Conservation (phyloP, 1,140 invertebrate species). For the Procambarus clarkii region DNA sequence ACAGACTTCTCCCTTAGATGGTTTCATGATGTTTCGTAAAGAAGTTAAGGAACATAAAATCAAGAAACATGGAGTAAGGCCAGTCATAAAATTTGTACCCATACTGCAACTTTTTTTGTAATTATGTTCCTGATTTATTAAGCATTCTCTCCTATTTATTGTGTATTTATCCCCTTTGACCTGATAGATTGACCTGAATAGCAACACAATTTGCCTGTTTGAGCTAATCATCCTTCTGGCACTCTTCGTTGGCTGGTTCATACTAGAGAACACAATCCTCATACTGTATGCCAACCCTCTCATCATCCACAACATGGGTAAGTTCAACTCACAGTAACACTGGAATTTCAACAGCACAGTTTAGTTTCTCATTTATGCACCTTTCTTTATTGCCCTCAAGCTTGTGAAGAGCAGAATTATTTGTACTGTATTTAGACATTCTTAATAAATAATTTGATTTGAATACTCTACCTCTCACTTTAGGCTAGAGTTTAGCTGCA, state of each 20-base stretch:
- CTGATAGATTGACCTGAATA: not conserved
- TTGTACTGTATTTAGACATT: no score
- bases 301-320: constrained; percentile 50
- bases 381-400: no score
- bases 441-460: no score
- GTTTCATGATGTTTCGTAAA: no score
- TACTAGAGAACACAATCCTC: constrained; percentile 35
- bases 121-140: not conserved
- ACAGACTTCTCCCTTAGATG: no score
- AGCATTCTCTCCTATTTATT: not conserved
- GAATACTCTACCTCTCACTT: no score
- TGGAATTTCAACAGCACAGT: not conserved
- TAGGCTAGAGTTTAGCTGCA: no score
- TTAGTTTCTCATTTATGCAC: no score
- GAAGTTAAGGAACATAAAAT: no score
- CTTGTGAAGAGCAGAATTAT: no score
- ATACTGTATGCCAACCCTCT: constrained; percentile 9
- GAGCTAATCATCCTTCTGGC: constrained; percentile 28
- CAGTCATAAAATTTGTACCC: no score
- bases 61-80: no score
- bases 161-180: not conserved
- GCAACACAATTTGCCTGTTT: constrained; percentile 19
- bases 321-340: not conserved
- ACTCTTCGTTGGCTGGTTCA: constrained; percentile 27
- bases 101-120: not conserved